Base-by-base conservation (phyloP, 2,113 vertebrate species). In the Festucalex cinctus region DNA sequence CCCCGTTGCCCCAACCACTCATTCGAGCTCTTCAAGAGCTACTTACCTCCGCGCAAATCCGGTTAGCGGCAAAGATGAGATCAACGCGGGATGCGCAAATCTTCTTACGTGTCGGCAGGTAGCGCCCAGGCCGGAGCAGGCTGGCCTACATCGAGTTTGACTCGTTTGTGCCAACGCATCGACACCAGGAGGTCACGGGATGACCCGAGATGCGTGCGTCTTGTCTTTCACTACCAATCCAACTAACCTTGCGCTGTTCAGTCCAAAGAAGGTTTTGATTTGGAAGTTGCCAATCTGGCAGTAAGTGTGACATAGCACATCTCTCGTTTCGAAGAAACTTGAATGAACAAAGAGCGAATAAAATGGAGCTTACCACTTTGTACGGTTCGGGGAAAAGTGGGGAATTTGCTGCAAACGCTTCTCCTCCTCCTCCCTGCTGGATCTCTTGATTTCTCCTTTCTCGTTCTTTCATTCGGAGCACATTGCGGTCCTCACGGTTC, bases 401-500 rank as follows among this genome's bases (percentile, higher is more conserved):
- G 84, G 96, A 97, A 86, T 94, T 96, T 63, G 95, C 95, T 85
- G 95, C 94, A 90, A 98, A 98, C 90, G 95, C 91, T 91, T 98
- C 97, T 93, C 96, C 97, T 71, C 96, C 97, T 71, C 95, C 95
- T 68, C 95, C 95, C 94, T 98, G 96, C 68, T 97, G 91, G 86
- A 92, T 90, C 85, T 92, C 91, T 91, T 92, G 91, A 90, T 92
- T 91, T 91, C 89, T 82, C 88, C 90, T 91, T 90, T 91, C 89
- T 90, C 88, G 86, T 91, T 91, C 96, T 98, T 98, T 97, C 95
- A 99, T 96, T 92, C 97, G 96, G 92, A 99, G 96, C 93, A 96
- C 96, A 98, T 99, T 98, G 91, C 96, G 95, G 92, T 99, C 97
- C 92, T 99, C 97, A 95, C 95, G 95, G 95, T 96, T 99, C 97